A percentile compares a stretch with the other conserved stretches of the same genome.
phyloP scores from a whole-genome alignment of 2,797 vertebrate genomes.

The Cygnus olor region DNA sequence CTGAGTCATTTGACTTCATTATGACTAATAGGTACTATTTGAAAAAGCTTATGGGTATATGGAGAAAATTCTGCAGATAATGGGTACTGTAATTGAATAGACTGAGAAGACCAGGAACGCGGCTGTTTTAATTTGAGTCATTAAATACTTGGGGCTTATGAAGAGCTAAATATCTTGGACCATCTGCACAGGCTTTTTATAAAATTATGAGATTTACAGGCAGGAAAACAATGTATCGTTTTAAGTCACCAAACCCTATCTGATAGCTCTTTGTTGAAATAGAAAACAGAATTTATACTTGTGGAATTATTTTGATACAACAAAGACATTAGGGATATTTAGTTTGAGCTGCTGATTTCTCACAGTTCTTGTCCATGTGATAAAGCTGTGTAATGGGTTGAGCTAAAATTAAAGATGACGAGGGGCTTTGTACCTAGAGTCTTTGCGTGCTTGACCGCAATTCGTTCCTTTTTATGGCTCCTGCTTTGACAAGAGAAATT shows the following conservation, averaged over 20 bases:
- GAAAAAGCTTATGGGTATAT: background rate
- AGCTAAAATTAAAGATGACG: constrained; percentile 3
- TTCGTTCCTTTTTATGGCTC: constrained; percentile 37
- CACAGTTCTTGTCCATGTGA: constrained; percentile 2
- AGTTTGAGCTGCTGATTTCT: background rate
- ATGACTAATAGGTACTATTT: background rate
- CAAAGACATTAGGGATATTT: background rate
- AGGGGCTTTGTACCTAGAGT: background rate
- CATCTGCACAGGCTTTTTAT: background rate
- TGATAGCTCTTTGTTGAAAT: background rate
- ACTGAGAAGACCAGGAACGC: background rate
- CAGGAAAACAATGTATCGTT: background rate
- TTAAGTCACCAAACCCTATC: background rate
- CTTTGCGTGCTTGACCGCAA: constrained; percentile 16
- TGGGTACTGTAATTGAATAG: background rate
- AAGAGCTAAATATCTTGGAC: background rate
- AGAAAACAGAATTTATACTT: background rate
- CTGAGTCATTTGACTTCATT: background rate
- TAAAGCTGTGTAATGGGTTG: background rate
- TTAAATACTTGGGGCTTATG: background rate
- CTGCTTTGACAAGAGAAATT: constrained; percentile 51
- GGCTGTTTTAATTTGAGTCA: background rate
- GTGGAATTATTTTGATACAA: background rate
- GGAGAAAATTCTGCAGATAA: background rate
- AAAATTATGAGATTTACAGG: background rate